Conservation (phyloP, 2,797 vertebrate species). For the Synanceia verrucosa region DNA sequence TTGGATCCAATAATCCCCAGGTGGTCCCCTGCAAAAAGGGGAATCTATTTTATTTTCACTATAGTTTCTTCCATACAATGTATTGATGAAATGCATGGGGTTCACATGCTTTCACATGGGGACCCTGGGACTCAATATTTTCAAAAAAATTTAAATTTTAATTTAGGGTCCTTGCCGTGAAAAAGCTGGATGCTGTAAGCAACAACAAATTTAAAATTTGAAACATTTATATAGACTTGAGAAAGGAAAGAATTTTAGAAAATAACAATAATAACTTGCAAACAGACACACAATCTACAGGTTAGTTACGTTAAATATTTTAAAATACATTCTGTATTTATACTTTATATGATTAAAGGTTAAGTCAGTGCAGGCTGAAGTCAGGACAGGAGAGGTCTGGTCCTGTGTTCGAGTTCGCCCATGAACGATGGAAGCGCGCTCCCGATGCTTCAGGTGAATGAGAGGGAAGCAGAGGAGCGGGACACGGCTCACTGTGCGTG, state of each 20-base stretch:
- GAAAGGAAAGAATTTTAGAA: background rate
- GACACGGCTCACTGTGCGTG: conserved; percentile 67
- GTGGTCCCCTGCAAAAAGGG: no score
- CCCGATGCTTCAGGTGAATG: conserved; percentile 82
- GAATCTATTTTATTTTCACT: no score
- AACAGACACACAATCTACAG: background rate
- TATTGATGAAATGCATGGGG: no score
- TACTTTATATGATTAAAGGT: background rate
- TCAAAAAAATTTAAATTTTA: no score
- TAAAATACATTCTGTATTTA: background rate
- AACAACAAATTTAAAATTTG: no score
- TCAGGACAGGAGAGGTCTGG: conserved; percentile 11
- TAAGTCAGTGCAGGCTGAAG: background rate
- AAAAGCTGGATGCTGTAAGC: no score
- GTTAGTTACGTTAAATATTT: background rate
- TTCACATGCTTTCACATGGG: no score
- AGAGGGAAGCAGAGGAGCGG: conserved; percentile 74
- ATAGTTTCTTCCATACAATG: no score
- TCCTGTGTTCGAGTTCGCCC: conserved; percentile 57
- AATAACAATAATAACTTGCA: background rate
- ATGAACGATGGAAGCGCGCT: conserved; percentile 82
- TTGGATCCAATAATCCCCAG: no score
- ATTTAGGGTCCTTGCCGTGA: no score
- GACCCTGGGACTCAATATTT: no score
- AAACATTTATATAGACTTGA: background rate